phyloP scores from a whole-genome alignment of 2,113 vertebrate genomes.

The Neoarius graeffei region DNA sequence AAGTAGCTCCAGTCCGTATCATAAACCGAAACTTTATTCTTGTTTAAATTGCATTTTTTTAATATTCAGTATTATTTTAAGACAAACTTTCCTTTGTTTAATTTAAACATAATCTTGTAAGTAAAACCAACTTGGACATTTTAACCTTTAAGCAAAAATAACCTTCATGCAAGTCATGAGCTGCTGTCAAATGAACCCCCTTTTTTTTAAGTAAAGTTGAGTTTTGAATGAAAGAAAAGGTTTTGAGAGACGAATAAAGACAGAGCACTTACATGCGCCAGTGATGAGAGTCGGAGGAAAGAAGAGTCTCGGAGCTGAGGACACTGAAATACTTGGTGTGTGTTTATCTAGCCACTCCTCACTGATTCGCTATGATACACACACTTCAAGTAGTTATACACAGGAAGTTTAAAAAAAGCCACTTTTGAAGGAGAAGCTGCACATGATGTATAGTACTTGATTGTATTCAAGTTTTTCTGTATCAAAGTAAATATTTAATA shows the following conservation, averaged over 20 bases:
- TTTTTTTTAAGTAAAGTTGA: too few relatives aligned
- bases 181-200: background rate
- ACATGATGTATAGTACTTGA: background rate
- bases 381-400: background rate
- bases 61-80: background rate
- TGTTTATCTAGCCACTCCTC: constrained; percentile 34
- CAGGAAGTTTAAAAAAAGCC: background rate
- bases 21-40: background rate
- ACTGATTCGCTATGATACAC: constrained; percentile 7
- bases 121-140: background rate
- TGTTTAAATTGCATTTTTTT: too few relatives aligned
- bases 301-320: background rate
- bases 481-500: background rate
- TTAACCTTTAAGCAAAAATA: background rate
- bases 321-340: background rate
- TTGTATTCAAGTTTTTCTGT: background rate
- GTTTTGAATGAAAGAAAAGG: too few relatives aligned
- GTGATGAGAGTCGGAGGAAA: constrained; percentile 2
- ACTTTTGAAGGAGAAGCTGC: background rate
- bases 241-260: background rate
- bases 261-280: background rate
- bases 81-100: background rate
- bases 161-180: background rate
- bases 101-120: background rate
- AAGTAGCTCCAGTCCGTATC: background rate